Percentiles rank a stretch among this genome's conserved stretches.
phyloP scores from a whole-genome alignment of 2,113 vertebrate genomes.

The Agelaius phoeniceus region DNA sequence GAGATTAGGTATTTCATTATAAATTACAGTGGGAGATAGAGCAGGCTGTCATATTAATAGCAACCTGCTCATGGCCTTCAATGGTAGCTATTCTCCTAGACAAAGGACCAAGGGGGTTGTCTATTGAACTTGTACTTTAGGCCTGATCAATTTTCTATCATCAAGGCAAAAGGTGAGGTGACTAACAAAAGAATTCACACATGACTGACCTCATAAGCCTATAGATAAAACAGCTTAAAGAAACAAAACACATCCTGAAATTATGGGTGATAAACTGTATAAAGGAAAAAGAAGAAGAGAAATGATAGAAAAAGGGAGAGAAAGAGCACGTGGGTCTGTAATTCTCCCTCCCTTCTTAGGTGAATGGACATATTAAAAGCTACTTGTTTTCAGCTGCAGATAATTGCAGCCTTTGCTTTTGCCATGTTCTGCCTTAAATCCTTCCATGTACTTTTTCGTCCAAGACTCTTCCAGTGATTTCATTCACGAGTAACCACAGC shows the following conservation, averaged over 20 bases:
- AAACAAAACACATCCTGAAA: slow-evolving; percentile 87
- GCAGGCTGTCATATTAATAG: slow-evolving; percentile 95
- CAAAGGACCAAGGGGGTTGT: slow-evolving; percentile 86
- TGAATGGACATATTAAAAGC: slow-evolving; percentile 89
- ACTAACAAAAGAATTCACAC: slow-evolving; percentile 87
- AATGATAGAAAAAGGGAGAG: slow-evolving; percentile 62
- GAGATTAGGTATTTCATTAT: slow-evolving; percentile 95
- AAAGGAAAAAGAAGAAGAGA: slow-evolving; percentile 70
- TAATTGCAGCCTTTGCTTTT: slow-evolving; percentile 86
- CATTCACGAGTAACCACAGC: slow-evolving; percentile 60
- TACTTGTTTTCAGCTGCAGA: slow-evolving; percentile 92
- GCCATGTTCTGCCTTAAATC: slow-evolving; percentile 73
- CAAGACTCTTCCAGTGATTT: slow-evolving; percentile 63
- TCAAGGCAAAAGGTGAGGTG: slow-evolving; percentile 87
- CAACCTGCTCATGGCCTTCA: slow-evolving; percentile 88
- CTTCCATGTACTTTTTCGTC: slow-evolving; percentile 52
- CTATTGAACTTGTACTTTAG: slow-evolving; percentile 91
- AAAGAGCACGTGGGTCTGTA: slow-evolving; percentile 82
- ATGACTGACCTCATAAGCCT: slow-evolving; percentile 85
- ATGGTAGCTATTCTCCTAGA: slow-evolving; percentile 90
- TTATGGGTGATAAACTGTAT: slow-evolving; percentile 83
- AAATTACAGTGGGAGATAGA: slow-evolving; percentile 95
- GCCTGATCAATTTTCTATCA: slow-evolving; percentile 95
- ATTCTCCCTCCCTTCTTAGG: slow-evolving; percentile 85
- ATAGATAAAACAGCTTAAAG: slow-evolving; percentile 87